Conservation (phyloP, 2,113 vertebrate genomes). For the Tinamus guttatus region DNA sequence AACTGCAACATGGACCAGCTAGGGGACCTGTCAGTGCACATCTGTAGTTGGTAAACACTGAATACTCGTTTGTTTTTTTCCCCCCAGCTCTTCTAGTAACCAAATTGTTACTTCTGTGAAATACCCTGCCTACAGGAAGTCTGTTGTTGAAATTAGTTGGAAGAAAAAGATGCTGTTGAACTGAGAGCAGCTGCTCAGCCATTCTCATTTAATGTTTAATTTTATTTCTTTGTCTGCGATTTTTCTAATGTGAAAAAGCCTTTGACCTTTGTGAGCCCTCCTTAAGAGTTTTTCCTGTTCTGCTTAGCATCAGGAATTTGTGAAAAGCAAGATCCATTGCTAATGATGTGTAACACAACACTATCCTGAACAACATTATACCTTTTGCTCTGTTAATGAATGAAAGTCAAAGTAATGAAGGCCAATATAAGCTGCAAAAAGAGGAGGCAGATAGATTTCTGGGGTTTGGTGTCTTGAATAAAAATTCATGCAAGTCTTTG, state of each 20-base stretch:
- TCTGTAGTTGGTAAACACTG: not conserved
- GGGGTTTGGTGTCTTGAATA: not conserved
- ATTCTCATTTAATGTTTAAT: slow-evolving; percentile 24
- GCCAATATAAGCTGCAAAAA: not conserved
- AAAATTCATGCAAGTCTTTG: not conserved
- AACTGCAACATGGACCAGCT: not conserved
- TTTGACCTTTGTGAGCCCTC: not conserved
- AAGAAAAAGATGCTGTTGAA: slow-evolving; percentile 27
- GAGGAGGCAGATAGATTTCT: not conserved
- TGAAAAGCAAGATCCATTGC: not conserved
- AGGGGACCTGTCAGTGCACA: not conserved
- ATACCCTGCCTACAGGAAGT: slow-evolving; percentile 36
- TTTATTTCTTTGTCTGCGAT: not conserved
- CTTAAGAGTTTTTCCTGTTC: not conserved
- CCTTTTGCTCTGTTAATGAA: not conserved
- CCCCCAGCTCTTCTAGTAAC: not conserved
- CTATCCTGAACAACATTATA: not conserved
- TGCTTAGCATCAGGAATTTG: not conserved
- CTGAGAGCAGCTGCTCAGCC: slow-evolving; percentile 37
- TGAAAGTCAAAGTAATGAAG: not conserved
- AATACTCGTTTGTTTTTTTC: not conserved
- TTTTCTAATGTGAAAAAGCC: not conserved
- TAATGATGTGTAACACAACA: not conserved
- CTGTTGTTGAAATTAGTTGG: slow-evolving; percentile 43
- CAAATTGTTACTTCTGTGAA: slow-evolving; percentile 17